Base-by-base conservation (phyloP, 2,888 invertebrate species). In the Busseola fusca region DNA sequence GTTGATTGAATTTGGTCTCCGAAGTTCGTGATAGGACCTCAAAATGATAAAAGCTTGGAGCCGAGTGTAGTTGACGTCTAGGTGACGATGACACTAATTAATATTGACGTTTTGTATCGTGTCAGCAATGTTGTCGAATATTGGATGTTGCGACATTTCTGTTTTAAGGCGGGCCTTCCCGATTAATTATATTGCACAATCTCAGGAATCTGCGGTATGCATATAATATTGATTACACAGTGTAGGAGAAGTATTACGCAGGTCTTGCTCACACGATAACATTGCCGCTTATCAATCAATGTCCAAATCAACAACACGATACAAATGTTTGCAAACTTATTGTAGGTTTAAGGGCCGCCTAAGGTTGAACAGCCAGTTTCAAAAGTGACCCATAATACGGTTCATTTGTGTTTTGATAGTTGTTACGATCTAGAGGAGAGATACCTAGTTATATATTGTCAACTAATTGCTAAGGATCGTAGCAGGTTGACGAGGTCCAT, bases 1-100 rank as follows among this genome's bases (percentile, higher is more conserved):
- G 48, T 65, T 74, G 64, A 83, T 81, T 74, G 59, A 68, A 83
- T 72, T 76, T 73, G 52, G 52, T 57, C 25, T 62, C 45, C 48
- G 37, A 67, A 68, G 63, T 70, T 72, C 64, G 54, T 71, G 73
- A 72, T 54, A 67, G 68, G 42, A 65, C 21, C 56, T 56, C 30
- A 67, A 54, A 45, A 30, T 59, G 64, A 66, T 72, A 67, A 60
- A 64, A 64, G 34, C 40, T 58, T 50, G 37, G 40, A 25, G 48
- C 42, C 25, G 21, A 4, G 16, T 42, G 50, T n/a, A 18, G n/a
- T n/a, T n/a, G n/a, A n/a, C n/a, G n/a, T 34, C 50, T 16, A 54
- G 25, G 56, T 64, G 63, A 74, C 52, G 58, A 59, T 64, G 58
- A 34, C 40, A 27, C 54, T 64, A 80, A 76, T 80, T 64, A 60